Conservation (phyloP, 2,113 vertebrate species). For the Ramphastos sulfuratus region DNA sequence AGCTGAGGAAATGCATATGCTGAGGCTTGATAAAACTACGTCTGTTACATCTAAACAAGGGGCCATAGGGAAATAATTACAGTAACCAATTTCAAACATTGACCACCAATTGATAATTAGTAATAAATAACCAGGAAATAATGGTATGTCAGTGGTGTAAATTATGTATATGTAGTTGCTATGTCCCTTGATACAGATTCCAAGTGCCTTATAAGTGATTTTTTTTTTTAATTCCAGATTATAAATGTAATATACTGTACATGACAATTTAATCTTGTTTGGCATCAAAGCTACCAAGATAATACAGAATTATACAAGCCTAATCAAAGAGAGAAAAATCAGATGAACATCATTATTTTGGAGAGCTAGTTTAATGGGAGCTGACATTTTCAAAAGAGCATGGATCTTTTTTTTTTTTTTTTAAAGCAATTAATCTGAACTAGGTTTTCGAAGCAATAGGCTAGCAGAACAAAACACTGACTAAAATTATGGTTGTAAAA, state of each 20-base stretch:
- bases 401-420: slow-evolving; percentile 2
- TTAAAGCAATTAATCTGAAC: slow-evolving; percentile 38
- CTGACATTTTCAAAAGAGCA: slow-evolving; percentile 63
- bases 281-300: slow-evolving; percentile 74
- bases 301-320: slow-evolving; percentile 76
- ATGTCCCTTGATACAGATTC: slow-evolving; percentile 60
- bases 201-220: slow-evolving; percentile 58
- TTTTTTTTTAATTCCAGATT: slow-evolving; percentile 70
- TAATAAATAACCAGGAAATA: slow-evolving; percentile 75
- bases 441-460: slow-evolving; percentile 26
- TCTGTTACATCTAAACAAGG: slow-evolving; percentile 48
- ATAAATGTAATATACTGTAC: slow-evolving; percentile 73
- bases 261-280: slow-evolving; percentile 79
- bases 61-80: slow-evolving; percentile 71
- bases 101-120: slow-evolving; percentile 77
- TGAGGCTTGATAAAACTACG: not conserved
- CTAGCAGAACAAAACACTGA: slow-evolving; percentile 34
- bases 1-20: slow-evolving; percentile 9
- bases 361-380: slow-evolving; percentile 58
- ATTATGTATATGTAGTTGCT: slow-evolving; percentile 67
- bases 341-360: slow-evolving; percentile 67
- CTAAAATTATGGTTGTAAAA: slow-evolving; percentile 53
- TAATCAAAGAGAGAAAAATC: slow-evolving; percentile 75
- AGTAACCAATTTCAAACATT: slow-evolving; percentile 66
- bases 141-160: slow-evolving; percentile 39